phyloP scores from a whole-genome alignment of 2,113 vertebrate species.

The Erythrocercus mccallii region DNA sequence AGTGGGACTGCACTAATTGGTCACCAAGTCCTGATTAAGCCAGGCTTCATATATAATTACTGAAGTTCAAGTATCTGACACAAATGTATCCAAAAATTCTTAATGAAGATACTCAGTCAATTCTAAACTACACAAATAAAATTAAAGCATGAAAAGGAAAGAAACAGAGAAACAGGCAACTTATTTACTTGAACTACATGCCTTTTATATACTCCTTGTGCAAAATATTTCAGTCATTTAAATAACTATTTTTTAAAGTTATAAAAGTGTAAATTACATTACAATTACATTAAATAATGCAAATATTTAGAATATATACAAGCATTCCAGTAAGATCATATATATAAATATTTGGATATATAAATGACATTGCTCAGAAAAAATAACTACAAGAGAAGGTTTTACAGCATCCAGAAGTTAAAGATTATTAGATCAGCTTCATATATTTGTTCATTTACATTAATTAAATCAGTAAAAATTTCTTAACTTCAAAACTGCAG shows the following conservation, averaged over 20 bases:
- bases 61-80: not conserved
- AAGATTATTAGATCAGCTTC: not conserved
- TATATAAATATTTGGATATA: not conserved
- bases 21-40: slow-evolving; percentile 41
- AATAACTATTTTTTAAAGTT: not conserved
- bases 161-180: not conserved
- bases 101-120: not conserved
- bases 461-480: not conserved
- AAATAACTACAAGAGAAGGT: not conserved
- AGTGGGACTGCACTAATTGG: slow-evolving; percentile 52
- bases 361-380: not conserved
- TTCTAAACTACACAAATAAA: not conserved
- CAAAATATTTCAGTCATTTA: not conserved
- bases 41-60: slow-evolving; percentile 23
- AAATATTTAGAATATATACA: not conserved
- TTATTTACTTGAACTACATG: not conserved
- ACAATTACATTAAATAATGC: not conserved
- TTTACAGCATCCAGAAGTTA: not conserved
- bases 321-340: not conserved
- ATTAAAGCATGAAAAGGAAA: not conserved
- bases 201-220: not conserved
- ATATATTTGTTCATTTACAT: not conserved
- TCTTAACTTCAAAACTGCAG: not conserved
- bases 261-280: not conserved
- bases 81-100: not conserved